Conservation (phyloP, 1,140 invertebrate species). For the Drosophila tristis region DNA sequence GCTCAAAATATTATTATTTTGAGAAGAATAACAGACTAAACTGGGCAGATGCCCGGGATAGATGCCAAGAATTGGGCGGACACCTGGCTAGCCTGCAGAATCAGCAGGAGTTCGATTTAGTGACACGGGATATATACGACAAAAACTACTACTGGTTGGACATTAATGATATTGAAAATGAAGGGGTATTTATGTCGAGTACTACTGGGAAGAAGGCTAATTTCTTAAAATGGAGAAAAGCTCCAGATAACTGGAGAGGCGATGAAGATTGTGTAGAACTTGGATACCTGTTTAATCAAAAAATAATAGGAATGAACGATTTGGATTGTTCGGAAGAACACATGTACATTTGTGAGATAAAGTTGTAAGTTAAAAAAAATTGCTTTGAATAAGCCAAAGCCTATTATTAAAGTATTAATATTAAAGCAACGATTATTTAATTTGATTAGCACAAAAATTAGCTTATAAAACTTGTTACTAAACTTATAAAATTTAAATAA, state of each 20-base stretch:
- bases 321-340: neutral
- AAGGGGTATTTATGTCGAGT: conserved; percentile 16
- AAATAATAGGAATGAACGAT: too few species aligned
- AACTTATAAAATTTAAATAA: too few species aligned
- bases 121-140: neutral
- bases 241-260: too few species aligned
- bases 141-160: conserved; percentile 26
- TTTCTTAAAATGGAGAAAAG: conserved; percentile 11
- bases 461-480: too few species aligned
- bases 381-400: too few species aligned
- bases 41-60: conserved; percentile 11
- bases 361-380: too few species aligned
- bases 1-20: conserved; percentile 15
- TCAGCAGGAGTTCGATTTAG: conserved; percentile 18
- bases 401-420: too few species aligned
- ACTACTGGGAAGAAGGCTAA: conserved; percentile 13
- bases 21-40: neutral
- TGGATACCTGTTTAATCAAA: too few species aligned
- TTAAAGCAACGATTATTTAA: too few species aligned
- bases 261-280: too few species aligned
- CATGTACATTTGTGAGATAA: conserved; percentile 14
- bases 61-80: conserved; percentile 23
- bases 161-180: conserved; percentile 20
- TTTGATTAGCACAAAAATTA: too few species aligned
- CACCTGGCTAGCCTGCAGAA: conserved; percentile 9